Evolutionary conservation across 2,888 invertebrate species (phyloP), one percentile per base, ranked within the genome.

Genomic region (Drosophila falleni): DNA sequence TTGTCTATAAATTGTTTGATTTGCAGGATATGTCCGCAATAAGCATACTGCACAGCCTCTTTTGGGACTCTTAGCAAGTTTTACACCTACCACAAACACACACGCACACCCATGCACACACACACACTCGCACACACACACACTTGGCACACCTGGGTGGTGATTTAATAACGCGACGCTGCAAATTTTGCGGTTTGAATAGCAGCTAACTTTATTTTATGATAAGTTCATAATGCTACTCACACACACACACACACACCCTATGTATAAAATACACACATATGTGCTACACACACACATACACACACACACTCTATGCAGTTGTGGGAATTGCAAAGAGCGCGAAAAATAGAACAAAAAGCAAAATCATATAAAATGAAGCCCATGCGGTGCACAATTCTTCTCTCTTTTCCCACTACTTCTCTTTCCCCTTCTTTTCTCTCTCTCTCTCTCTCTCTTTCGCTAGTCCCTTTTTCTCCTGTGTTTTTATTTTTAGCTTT

Each of bases 151-250:
- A 71, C 58, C 70, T 70, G 66, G 51, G 63, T 81, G 66, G 61
- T 79, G 85, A 81, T 85, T 85, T 79, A 85, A 81, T 81, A 78
- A 75, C 61, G 72, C 66, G 66, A 62, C 74, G 64, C 73, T 73
- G 70, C 74, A 71, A 81, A 85, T 77, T 82, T 81, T 80, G 82
- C 71, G 86, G 83, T 75, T 75, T 86, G 71, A 86, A 80, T 78
- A 78, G 75, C 74, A 75, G 73, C 71, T 66, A 86, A 86, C 80
- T 77, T 86, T 80, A 80, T 83, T 82, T 86, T 71, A 80, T 83
- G 78, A 85, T 82, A 86, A 83, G 86, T 83, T 86, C 72, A 86
- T 83, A 86, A 74, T 78, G 73, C 73, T 13, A 60, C 51, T 31
- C 47, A 53, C 63, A 47, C 44, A 66, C 50, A 67, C 44, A 37